A percentile compares a stretch with the other conserved stretches of the same genome.
Evolutionary conservation across 2,797 vertebrate species (phyloP).

Genomic region (Callimico goeldii): DNA sequence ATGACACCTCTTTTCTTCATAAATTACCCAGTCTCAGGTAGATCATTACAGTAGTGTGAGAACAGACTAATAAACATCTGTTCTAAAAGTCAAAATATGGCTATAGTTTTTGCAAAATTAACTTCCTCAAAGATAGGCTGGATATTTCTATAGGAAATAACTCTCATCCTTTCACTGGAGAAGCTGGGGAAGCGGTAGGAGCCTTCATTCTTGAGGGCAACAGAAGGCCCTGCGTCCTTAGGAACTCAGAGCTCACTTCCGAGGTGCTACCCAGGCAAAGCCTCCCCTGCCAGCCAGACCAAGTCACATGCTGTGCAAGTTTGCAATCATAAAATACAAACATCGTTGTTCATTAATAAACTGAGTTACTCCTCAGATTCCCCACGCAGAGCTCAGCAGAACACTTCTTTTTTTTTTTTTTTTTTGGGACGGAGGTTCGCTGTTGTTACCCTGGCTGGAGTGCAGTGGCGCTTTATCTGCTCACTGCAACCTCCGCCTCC

Average conservation of each 20-base stretch:
- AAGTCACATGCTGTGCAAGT: neutral
- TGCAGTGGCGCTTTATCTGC: no score
- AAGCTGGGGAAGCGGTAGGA: neutral
- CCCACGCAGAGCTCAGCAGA: fast-evolving
- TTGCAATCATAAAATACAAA: neutral
- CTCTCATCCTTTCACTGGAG: neutral
- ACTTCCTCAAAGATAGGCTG: neutral
- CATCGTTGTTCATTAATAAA: neutral
- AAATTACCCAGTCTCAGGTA: neutral
- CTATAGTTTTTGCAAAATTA: neutral
- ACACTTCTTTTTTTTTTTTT: no score
- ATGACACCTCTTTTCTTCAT: neutral
- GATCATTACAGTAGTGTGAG: neutral
- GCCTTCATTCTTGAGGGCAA: neutral
- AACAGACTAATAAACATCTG: neutral
- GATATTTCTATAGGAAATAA: neutral
- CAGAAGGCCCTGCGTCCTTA: neutral
- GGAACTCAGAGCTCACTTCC: no score
- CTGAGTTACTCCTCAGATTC: neutral
- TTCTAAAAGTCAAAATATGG: neutral
- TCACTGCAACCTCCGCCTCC: no score
- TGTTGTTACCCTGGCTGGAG: no score
- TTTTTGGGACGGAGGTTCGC: no score
- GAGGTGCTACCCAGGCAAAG: fast-evolving
- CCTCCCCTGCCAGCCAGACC: no score